Evolutionary conservation across 2,113 vertebrate species (phyloP), one percentile per base, ranked within the genome.

Genomic region (Rousettus leschenaultii): DNA sequence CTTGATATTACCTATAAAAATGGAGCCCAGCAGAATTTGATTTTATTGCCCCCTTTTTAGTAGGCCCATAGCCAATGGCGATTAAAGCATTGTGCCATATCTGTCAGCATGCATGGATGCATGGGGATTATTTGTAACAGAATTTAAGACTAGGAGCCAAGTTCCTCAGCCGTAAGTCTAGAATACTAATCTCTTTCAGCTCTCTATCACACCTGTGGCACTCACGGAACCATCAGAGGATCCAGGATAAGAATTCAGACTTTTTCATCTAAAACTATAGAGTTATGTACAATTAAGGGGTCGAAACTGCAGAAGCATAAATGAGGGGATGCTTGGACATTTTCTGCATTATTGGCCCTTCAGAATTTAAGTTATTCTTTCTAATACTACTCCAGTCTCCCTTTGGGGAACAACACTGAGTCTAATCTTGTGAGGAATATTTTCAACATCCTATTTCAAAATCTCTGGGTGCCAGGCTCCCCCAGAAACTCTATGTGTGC

Each of bases 1-100:
- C 97, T 98, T 98, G 96, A 98, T 98, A 98, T 96, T 98, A 95
- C 96, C 97, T 98, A 95, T 98, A 95, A 95, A 96, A 98, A 91
- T 59, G 92, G 91, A 98, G 95, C 94, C 98, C 94, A 96, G 97
- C 65, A 98, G 98, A 98, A 98, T 98, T 97, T 98, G 97, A 96
- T 98, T 98, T 98, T 98, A 98, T 98, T 98, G 97, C 97, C 97
- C 87, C 86, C 92, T 91, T 98, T 96, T 98, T 98, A 98, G 98
- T 98, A 98, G 98, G 97, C 97, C 96, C 97, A 92, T 96, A 97
- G 98, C 98, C 98, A 97, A 94, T 78, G 97, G 96, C 92, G 93
- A 98, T 98, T 98, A 98, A 97, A 98, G 96, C 95, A 88, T 97
- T 98, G 95, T 97, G 95, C 94, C 91, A 5, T 98, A 98, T 98